Evolutionary conservation across 2,797 vertebrate genomes (phyloP).

Genomic region (Scolopax bukidnonensis): DNA sequence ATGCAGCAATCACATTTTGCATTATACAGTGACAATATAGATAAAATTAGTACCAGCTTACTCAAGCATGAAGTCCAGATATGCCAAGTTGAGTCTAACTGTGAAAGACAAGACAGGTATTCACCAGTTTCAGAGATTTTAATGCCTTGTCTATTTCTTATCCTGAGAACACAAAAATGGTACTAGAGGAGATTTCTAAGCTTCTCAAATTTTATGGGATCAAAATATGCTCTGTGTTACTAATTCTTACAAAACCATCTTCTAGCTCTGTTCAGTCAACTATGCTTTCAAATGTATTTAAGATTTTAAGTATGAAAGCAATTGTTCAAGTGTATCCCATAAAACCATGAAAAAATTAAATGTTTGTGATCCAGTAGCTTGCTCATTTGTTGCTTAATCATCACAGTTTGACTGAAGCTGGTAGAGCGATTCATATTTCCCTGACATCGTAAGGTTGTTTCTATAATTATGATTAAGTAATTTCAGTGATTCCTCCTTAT

Average conservation of each 20-base stretch:
- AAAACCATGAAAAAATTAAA: background rate
- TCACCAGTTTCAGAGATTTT: background rate
- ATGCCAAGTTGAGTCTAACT: background rate
- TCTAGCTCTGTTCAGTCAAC: background rate
- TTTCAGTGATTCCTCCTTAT: background rate
- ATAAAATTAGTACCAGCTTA: background rate
- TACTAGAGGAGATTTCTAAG: background rate
- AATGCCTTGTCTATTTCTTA: background rate
- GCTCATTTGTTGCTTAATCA: background rate
- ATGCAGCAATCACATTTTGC: background rate
- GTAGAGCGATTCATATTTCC: background rate
- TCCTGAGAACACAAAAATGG: background rate
- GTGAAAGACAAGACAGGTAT: background rate
- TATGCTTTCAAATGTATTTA: background rate
- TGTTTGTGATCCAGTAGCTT: background rate
- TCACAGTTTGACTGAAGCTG: background rate
- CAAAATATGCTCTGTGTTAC: background rate
- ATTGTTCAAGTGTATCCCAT: background rate
- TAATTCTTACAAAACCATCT: background rate
- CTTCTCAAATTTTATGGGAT: background rate
- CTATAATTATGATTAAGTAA: background rate
- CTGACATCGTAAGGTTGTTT: background rate
- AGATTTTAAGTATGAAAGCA: background rate
- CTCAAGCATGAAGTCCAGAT: background rate
- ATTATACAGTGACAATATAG: background rate